Percentiles rank a stretch among this genome's conserved stretches.
Conservation (phyloP, 2,888 invertebrate species). For the Stenchaetothrips biformis region DNA sequence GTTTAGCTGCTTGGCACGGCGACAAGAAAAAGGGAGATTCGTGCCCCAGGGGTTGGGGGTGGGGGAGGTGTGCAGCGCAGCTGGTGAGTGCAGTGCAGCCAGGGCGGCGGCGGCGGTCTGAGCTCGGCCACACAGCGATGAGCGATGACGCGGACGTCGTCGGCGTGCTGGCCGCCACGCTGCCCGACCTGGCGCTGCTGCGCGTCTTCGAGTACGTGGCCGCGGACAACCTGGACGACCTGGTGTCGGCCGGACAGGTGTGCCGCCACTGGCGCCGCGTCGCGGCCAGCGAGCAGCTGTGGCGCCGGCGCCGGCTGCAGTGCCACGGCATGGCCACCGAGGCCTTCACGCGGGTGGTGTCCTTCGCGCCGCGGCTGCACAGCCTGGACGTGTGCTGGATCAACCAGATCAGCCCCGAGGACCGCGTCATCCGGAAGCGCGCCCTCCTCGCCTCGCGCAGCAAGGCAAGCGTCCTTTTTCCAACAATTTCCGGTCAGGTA, state of each 20-base stretch:
- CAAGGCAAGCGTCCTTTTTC: no score
- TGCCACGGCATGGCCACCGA: neutral
- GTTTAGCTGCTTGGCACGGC: no score
- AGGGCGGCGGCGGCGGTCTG: neutral
- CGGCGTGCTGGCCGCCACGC: neutral
- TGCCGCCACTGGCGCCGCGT: constrained; percentile 19
- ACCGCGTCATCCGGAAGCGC: neutral
- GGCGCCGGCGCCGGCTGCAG: neutral
- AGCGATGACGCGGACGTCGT: neutral
- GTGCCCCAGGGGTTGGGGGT: no score
- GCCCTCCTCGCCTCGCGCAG: neutral
- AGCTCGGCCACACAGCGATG: neutral
- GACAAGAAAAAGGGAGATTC: no score
- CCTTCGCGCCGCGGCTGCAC: constrained; percentile 8
- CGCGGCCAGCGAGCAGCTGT: neutral
- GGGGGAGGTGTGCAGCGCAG: neutral
- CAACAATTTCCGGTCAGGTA: no score
- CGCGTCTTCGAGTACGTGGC: constrained; percentile 6
- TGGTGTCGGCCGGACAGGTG: constrained; percentile 14
- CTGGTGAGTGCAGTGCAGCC: neutral
- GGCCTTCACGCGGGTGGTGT: constrained; percentile 16
- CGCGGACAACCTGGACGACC: neutral
- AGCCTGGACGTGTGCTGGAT: constrained; percentile 11
- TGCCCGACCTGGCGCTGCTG: constrained; percentile 19
- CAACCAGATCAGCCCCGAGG: constrained; percentile 14